Evolutionary conservation across 2,113 vertebrate genomes (phyloP).

Genomic region (Antechinus flavipes): DNA sequence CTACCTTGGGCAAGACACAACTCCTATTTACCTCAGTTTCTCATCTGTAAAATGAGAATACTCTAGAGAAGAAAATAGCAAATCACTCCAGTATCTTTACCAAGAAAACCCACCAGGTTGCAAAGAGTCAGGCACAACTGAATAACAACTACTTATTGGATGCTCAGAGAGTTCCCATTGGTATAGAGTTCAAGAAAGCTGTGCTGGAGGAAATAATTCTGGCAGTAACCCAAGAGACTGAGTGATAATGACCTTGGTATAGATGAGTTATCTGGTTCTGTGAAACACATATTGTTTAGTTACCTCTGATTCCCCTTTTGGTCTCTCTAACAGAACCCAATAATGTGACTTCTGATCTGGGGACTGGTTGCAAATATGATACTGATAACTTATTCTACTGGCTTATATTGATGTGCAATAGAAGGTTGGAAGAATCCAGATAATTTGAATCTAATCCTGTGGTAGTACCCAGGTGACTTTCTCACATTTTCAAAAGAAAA

Average conservation of each 20-base stretch:
- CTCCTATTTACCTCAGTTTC: neutral
- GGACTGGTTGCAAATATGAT: slow-evolving; percentile 22
- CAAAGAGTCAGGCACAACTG: neutral
- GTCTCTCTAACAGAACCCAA: neutral
- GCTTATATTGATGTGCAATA: neutral
- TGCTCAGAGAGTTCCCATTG: neutral
- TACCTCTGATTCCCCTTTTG: neutral
- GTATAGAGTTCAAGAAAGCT: neutral
- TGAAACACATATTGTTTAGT: neutral
- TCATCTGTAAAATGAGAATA: neutral
- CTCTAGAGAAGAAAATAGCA: neutral
- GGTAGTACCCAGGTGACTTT: slow-evolving; percentile 19
- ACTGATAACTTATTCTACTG: neutral
- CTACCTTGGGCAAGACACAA: neutral
- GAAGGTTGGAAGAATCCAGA: neutral
- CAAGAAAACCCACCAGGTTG: neutral
- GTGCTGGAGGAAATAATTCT: neutral
- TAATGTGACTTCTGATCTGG: neutral
- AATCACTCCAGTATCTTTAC: neutral
- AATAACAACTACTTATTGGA: neutral
- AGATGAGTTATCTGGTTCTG: neutral
- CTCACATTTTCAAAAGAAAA: neutral
- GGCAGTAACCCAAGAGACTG: neutral
- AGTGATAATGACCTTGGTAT: neutral
- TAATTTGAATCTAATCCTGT: slow-evolving; percentile 2